A percentile compares a stretch with the other conserved stretches of the same genome.
phyloP scores from a whole-genome alignment of 2,113 vertebrate genomes.

The Cololabis saira region DNA sequence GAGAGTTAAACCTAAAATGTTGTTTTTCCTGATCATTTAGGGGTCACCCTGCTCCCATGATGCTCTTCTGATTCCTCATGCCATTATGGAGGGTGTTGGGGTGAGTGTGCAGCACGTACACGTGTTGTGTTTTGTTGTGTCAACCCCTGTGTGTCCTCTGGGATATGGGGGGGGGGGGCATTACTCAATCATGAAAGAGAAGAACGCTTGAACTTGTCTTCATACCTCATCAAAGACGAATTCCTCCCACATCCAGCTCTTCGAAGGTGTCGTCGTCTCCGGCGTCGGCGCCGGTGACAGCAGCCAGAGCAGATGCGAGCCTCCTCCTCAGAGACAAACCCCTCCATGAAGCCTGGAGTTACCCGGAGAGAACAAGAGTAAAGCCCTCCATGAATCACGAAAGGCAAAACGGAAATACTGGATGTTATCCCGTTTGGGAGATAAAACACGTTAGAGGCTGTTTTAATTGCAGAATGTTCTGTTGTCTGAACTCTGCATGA shows the following conservation, averaged over 20 bases:
- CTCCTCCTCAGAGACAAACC: conserved; percentile 89
- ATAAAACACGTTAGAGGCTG: conserved; percentile 91
- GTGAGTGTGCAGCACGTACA: background rate
- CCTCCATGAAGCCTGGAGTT: conserved; percentile 93
- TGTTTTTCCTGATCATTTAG: too few relatives aligned
- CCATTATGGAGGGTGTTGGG: too few relatives aligned
- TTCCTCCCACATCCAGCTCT: conserved; percentile 88
- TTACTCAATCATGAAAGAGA: conserved; percentile 19
- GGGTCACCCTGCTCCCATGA: too few relatives aligned
- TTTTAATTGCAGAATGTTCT: conserved; percentile 92
- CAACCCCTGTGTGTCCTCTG: background rate
- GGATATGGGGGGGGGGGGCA: background rate
- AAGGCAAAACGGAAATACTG: conserved; percentile 87
- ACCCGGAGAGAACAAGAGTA: conserved; percentile 68
- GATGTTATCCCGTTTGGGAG: conserved; percentile 93
- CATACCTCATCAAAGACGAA: conserved; percentile 91
- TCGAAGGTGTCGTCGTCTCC: conserved; percentile 87
- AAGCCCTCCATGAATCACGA: conserved; percentile 84
- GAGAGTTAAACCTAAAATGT: too few relatives aligned
- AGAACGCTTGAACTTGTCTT: conserved; percentile 34
- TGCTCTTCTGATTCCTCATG: too few relatives aligned
- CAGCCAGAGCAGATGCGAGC: conserved; percentile 85
- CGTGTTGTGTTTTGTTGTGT: background rate
- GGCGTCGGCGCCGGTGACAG: conserved; percentile 39
- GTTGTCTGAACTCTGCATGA: conserved; percentile 98